These are phyloP conservation scores for Agriopis marginaria DNA, from an alignment of 2,888 invertebrate species.

Conservation along the genomic window DNA sequence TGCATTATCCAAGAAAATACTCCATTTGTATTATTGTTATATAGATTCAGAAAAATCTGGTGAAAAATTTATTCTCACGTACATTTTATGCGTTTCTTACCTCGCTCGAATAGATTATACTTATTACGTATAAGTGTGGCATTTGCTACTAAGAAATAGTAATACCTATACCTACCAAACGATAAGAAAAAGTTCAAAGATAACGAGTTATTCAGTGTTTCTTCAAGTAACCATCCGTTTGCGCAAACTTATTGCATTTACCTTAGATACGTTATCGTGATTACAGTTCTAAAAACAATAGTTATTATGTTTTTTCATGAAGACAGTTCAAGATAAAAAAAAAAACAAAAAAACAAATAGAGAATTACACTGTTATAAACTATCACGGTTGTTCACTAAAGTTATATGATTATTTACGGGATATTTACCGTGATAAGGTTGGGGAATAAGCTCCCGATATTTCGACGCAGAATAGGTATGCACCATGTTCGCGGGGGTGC, in stretches of 20 bases:
- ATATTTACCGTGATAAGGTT: too few species aligned
- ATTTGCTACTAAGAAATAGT: neutral
- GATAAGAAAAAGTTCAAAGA: slow-evolving; percentile 9
- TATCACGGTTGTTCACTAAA: too few species aligned
- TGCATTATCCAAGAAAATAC: neutral
- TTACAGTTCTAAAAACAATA: too few species aligned
- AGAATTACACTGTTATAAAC: too few species aligned
- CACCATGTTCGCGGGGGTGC: too few species aligned
- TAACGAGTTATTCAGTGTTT: neutral
- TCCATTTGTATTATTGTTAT: neutral
- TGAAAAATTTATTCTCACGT: neutral
- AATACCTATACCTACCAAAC: neutral
- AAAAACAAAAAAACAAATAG: too few species aligned
- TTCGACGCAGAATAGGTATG: too few species aligned
- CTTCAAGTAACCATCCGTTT: slow-evolving; percentile 2
- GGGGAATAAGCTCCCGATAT: too few species aligned
- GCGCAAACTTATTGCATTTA: neutral
- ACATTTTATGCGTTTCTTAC: neutral
- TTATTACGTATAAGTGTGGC: neutral
- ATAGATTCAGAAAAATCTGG: neutral
- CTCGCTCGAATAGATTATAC: neutral
- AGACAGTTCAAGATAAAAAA: too few species aligned
- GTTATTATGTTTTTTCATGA: too few species aligned
- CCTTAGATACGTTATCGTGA: neutral
- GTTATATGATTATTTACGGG: too few species aligned